Evolutionary conservation across 37 sponge, comb jelly and placozoan genomes (phyloP), one percentile per base, ranked within the genome.

Genomic region (Corticium candelabrum): DNA sequence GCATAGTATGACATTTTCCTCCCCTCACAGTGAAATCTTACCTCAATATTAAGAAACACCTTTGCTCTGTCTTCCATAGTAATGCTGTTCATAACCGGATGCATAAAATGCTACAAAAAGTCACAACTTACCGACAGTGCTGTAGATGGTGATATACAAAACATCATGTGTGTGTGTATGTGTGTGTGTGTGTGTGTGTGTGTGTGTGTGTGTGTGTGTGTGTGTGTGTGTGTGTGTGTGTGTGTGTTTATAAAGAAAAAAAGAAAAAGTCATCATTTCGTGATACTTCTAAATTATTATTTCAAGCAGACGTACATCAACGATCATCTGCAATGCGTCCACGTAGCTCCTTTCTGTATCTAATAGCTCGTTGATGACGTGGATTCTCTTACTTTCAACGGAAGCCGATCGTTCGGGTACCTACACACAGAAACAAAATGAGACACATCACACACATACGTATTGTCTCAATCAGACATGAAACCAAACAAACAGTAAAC

Each of bases 271-370:
- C n/a, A n/a, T n/a, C n/a, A n/a, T n/a, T n/a, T n/a, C n/a, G n/a
- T n/a, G n/a, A n/a, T n/a, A n/a, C n/a, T n/a, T n/a, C n/a, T n/a
- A n/a, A n/a, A n/a, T n/a, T n/a, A n/a, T n/a, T n/a, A n/a, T n/a
- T n/a, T n/a, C n/a, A n/a, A n/a, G n/a, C n/a, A n/a, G n/a, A n/a
- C n/a, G n/a, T 69, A 85, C 86, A 33, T 81, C 72, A 56, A 76
- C 74, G 1, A 91, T 82, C 21, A 85, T 41, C 1, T 82, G 4
- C 34, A 91, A 57, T 0, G 79, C 92, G 1, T 5, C 32, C 38
- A 91, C 57, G 67, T 82, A 87, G 41, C 78, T 88, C 83, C 83
- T 85, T 72, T 91, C 92, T 37, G 92, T 91, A 75, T 91, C 88
- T 76, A 68, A 85, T 36, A 91, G 39, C 76, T 91, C 92, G 11